Evolutionary conservation across 1,140 invertebrate genomes (phyloP), one percentile per base, ranked within the genome.

Genomic region (Drosophila auraria): DNA sequence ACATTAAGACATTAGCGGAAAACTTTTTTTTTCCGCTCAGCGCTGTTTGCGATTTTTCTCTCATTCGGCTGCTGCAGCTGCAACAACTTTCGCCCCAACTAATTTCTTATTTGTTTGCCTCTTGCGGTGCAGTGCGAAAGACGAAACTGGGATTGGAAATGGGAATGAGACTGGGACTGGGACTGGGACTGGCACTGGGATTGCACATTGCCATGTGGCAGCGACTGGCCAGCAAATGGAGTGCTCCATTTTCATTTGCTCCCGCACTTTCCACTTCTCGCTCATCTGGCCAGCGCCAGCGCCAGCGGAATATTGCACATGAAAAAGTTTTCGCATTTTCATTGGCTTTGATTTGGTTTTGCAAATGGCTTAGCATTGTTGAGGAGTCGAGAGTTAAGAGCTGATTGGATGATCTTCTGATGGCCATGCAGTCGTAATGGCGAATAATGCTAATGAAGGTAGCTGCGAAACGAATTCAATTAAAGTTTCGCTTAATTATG

Each of bases 1-100:
- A 84, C 86, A 90, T 90, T 90, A 90, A 90, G 86, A 90, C 86
- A 90, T 90, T 90, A 90, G 86, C 86, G 86, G 61, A 80, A 90
- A 90, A 81, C 71, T 90, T 91, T 81, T 82, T 82, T 69, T 78
- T 72, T 53, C 60, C 12, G 47, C 49, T 25, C 65, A 53, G 62
- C 62, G 30, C 78, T 69, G 65, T 75, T 89, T 89, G 78, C 73
- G 73, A 78, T 51, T 81, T 89, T 83, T 78, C 68, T 80, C 60
- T 73, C 77, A 77, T 72, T 62, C 70, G 50, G 63, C 53, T 87
- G 63, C 53, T 87, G 83, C 84, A 89, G 81, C 80, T 87, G 83
- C 83, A 87, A 87, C 80, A 89, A 89, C 82, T 87, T 71, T 83
- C 68, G 87, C 74, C 74, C 70, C 84, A 87, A 87, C 84, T 87